Evolutionary conservation across 2,888 invertebrate species (phyloP), one percentile per base, ranked within the genome.

Genomic region (Drosophila borborema): DNA sequence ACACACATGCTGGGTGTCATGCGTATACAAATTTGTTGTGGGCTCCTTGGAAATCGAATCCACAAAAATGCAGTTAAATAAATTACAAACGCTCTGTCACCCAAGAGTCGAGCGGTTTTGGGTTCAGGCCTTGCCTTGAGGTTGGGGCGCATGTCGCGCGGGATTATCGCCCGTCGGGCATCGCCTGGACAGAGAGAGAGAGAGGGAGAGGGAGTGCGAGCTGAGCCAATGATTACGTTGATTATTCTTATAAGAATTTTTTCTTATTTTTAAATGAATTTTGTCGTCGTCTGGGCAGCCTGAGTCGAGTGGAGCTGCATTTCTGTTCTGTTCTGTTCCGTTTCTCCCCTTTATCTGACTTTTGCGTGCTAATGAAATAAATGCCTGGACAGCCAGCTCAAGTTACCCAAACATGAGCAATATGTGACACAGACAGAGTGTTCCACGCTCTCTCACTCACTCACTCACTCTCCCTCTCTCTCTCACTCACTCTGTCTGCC

Each of bases 11-110:
- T 31, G 7, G 10, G 31, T 80, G 72, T 80, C 76, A 74, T 83
- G 86, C 70, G 80, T 82, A 85, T 73, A 85, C 90, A 86, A 86
- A 84, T 89, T 89, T 69, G 61, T 73, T 73, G 67, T 64, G 64
- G 74, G 61, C 73, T 77, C 77, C 71, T 86, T 60, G 72, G 89
- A 83, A 90, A 90, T 89, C 90, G 86, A 89, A 90, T 83, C 83
- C 89, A 90, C 90, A 89, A 89, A 87, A 87, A 88, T 87, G 89
- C 89, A 86, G 90, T 90, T 81, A 87, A 87, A 87, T 87, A 87
- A 87, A 87, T 87, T 87, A 87, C 90, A 77, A 90, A 86, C 86
- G 89, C 83, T 86, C 90, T 90, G 86, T 86, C 86, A 86, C 90
- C 86, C 90, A 88, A 74, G 79, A 81, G 65, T 60, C n/a, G 40